These are phyloP conservation scores for Tupiocoris notatus DNA, from an alignment of 2,888 invertebrate species.

Conservation along the genomic window DNA sequence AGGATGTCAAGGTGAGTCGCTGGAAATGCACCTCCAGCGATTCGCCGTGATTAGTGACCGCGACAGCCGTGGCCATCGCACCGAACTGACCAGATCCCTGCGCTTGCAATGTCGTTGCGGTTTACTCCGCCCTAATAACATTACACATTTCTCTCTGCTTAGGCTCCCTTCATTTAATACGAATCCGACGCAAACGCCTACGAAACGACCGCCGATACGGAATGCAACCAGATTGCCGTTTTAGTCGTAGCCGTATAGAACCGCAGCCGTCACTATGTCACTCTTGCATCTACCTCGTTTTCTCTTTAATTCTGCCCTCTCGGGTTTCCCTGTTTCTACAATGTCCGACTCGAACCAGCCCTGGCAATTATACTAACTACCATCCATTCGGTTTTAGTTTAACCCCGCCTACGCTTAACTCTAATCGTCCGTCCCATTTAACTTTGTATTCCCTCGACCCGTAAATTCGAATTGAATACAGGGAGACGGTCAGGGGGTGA, in stretches of 20 bases:
- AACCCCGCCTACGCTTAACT: conserved; percentile 2
- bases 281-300: not conserved
- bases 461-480: not conserved
- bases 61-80: no score
- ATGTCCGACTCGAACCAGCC: not conserved
- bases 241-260: not conserved
- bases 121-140: conserved; percentile 38
- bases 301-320: not conserved
- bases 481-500: not conserved
- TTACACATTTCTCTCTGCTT: conserved; percentile 36
- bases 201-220: not conserved
- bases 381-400: conserved; percentile 39
- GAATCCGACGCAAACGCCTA: no score
- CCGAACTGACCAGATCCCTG: not conserved
- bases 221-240: not conserved
- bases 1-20: no score
- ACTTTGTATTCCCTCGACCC: conserved; percentile 13
- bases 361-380: conserved; percentile 37
- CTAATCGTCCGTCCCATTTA: conserved; percentile 36
- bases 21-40: no score
- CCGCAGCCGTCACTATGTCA: not conserved
- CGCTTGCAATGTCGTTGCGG: conserved; percentile 33
- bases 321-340: not conserved
- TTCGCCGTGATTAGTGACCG: not conserved
- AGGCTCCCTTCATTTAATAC: not conserved